Evolutionary conservation across 1,140 invertebrate species (phyloP), one percentile per base, ranked within the genome.

Genomic region (Calycopis cecrops): DNA sequence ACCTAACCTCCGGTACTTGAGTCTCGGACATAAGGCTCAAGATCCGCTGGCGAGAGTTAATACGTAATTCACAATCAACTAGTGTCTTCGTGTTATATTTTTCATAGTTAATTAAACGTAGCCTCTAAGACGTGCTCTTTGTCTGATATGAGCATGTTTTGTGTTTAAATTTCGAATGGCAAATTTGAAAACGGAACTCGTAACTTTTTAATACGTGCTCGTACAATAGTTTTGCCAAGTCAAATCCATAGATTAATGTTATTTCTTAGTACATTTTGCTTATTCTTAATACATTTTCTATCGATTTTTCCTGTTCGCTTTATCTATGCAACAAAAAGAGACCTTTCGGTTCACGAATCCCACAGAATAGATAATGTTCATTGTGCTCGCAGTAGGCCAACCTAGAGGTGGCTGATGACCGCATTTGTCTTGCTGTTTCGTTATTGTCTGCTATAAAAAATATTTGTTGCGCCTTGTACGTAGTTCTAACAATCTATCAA

Each of bases 91-190:
- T 67, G 54, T 53, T 57, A 64, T 64, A 65, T 64, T 67, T 67
- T 66, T 72, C 57, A 72, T 66, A 64, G 61, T 71, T 75, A 76
- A 74, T 74, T 75, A 71, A 74, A 70, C 65, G 63, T 69, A 70
- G 53, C 63, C 28, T 55, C 65, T 60, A 57, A 67, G 73, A 48
- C 51, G 35, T 56, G 66, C 62, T 64, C 59, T 62, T 63, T 59
- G 51, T 17, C 57, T 61, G 65, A 62, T 69, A 64, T 73, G 57
- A 51, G 11, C 12, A 42, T 42, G 40, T 16, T 8, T 42, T 42
- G 35, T 10, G 11, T 9, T 37, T 10, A 37, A 37, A 28, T 28
- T 42, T 42, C 4, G 40, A 42, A 42, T 16, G 14, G 4, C 8
- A 7, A 14, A 16, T 42, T 16, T 16, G 9, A 42, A 42, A 7